A percentile compares a stretch with the other conserved stretches of the same genome.
phyloP scores from a whole-genome alignment of 1,140 invertebrate species.

The Hylaeus anthracinus region DNA sequence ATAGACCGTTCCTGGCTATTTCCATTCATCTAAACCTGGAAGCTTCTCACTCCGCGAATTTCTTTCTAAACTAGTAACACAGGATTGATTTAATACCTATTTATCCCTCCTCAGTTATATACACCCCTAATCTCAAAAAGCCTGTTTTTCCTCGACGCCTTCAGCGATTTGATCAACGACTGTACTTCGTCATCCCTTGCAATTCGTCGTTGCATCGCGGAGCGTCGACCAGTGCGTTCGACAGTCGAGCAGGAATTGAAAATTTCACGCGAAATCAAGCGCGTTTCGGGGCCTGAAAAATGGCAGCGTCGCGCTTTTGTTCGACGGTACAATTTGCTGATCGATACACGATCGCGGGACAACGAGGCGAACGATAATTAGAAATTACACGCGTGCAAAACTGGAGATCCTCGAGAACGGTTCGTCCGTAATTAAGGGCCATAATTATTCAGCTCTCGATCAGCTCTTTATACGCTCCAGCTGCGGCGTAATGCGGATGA shows the following conservation, averaged over 20 bases:
- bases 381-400: background rate
- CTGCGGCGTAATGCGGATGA: background rate
- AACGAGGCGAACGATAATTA: slow-evolving; percentile 33
- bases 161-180: no score
- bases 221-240: slow-evolving; percentile 1
- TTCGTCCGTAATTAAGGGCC: slow-evolving; percentile 27
- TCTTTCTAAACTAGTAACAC: no score
- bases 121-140: no score
- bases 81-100: no score
- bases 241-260: slow-evolving; percentile 5
- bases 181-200: background rate
- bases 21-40: no score
- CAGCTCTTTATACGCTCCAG: slow-evolving; percentile 3
- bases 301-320: background rate
- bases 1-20: no score
- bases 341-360: background rate
- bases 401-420: slow-evolving; percentile 1
- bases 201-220: background rate
- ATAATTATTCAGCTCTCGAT: slow-evolving; percentile 38
- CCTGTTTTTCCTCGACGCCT: no score
- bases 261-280: slow-evolving; percentile 35
- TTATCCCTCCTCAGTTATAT: no score
- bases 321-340: background rate
- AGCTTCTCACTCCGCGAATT: no score
- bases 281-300: background rate